Conservation (phyloP, 2,888 invertebrate species). For the Muscina levida region DNA sequence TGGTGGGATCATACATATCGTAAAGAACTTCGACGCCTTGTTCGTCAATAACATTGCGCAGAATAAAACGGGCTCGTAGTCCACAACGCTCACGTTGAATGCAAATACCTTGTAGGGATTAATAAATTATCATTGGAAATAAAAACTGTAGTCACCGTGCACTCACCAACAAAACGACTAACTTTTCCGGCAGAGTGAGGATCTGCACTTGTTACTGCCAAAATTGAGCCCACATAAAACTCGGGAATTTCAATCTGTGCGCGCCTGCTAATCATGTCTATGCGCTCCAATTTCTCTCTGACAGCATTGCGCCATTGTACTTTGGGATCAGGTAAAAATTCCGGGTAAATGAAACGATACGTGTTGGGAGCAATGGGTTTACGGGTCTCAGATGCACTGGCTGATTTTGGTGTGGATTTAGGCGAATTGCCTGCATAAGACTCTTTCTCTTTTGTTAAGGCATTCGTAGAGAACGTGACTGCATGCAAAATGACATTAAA, state of each 20-base stretch:
- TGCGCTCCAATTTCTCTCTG: slow-evolving; percentile 92
- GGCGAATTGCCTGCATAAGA: slow-evolving; percentile 44
- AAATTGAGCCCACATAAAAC: slow-evolving; percentile 97
- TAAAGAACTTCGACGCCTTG: slow-evolving; percentile 85
- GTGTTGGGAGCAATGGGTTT: slow-evolving; percentile 77
- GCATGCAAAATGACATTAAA: slow-evolving; percentile 17
- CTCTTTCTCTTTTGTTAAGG: slow-evolving; percentile 65
- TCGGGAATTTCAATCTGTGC: slow-evolving; percentile 93
- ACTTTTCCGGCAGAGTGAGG: slow-evolving; percentile 90
- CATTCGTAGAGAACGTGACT: slow-evolving; percentile 72
- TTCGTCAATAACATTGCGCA: slow-evolving; percentile 96
- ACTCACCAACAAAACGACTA: slow-evolving; percentile 83
- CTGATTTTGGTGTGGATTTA: slow-evolving; percentile 7
- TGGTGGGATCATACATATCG: slow-evolving; percentile 95
- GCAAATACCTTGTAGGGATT: slow-evolving; percentile 85
- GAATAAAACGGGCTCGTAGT: slow-evolving; percentile 89
- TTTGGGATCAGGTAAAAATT: slow-evolving; percentile 94
- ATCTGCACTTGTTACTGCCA: slow-evolving; percentile 94
- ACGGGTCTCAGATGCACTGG: slow-evolving; percentile 62
- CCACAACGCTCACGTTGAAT: slow-evolving; percentile 92
- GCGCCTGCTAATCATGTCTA: slow-evolving; percentile 93
- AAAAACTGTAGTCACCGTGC: not conserved
- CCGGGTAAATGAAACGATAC: slow-evolving; percentile 89
- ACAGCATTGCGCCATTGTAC: slow-evolving; percentile 88
- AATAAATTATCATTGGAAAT: not conserved